phyloP scores from a whole-genome alignment of 53 echinoderm and acorn worm species.

The Luidia sarsii region DNA sequence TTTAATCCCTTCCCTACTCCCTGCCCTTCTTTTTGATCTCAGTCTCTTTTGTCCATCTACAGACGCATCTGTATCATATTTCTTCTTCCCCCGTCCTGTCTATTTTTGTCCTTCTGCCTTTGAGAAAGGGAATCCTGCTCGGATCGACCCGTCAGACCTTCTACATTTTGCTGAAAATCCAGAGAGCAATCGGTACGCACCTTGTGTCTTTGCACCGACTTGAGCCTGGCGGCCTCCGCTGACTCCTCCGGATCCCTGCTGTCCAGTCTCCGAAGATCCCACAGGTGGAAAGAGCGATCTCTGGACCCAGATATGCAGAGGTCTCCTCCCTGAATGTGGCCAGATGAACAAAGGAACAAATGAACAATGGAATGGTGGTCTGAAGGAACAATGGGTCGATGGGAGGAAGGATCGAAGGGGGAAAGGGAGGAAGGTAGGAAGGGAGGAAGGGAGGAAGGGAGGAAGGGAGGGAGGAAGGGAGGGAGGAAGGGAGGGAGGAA shows the following conservation, averaged over 20 bases:
- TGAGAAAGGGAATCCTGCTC: not conserved
- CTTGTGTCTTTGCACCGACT: constrained; percentile 77
- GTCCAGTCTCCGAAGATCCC: constrained; percentile 86
- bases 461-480: no score
- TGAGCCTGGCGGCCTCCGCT: constrained; percentile 51
- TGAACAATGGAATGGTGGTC: no score
- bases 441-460: no score
- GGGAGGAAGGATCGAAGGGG: no score
- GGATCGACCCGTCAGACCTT: not conserved
- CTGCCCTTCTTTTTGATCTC: no score
- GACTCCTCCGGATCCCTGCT: constrained; percentile 48
- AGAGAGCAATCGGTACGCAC: constrained; percentile 58
- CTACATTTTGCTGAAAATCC: not conserved
- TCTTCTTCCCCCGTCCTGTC: not conserved
- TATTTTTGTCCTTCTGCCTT: no score
- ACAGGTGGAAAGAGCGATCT: constrained; percentile 79
- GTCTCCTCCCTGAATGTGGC: constrained; percentile 81
- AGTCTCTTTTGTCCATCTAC: no score
- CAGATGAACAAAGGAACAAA: no score
- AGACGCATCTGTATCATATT: not conserved
- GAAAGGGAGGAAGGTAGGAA: no score
- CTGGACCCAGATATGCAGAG: constrained; percentile 85
- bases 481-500: no score
- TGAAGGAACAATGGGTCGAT: no score
- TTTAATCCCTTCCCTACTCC: no score